Conservation (phyloP, 2,113 vertebrate species). For the Polypterus bichir region DNA sequence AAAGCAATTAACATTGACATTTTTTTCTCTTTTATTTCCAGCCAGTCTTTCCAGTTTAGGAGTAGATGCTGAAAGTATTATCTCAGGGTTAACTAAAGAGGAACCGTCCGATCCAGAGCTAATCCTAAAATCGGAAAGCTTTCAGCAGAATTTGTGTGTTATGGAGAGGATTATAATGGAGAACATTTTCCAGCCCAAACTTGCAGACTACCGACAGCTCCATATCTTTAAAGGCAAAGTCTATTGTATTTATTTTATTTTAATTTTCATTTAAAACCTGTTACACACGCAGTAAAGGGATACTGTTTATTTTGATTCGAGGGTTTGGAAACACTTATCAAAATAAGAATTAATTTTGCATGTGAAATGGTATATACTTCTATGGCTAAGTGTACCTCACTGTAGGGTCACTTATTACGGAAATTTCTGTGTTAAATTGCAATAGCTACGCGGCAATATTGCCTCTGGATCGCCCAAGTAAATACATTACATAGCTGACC, state of each 20-base stretch:
- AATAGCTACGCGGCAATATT: no score
- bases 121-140: conserved; percentile 52
- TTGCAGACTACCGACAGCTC: conserved; percentile 69
- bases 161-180: conserved; percentile 71
- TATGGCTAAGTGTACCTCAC: no score
- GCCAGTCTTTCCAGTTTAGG: conserved; percentile 38
- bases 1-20: neutral
- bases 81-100: conserved; percentile 22
- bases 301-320: no score
- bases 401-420: no score
- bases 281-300: no score
- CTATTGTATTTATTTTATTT: neutral
- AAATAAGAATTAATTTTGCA: no score
- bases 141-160: conserved; percentile 54
- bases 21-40: conserved; percentile 15
- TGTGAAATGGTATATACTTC: no score
- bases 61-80: conserved; percentile 34
- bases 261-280: no score
- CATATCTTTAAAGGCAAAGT: conserved; percentile 57
- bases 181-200: conserved; percentile 64
- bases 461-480: no score
- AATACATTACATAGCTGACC: no score
- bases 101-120: conserved; percentile 32
- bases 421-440: no score
- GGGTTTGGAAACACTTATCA: no score